Evolutionary conservation across 2,797 vertebrate genomes (phyloP).

Genomic region (Gymnothorax javanicus): DNA sequence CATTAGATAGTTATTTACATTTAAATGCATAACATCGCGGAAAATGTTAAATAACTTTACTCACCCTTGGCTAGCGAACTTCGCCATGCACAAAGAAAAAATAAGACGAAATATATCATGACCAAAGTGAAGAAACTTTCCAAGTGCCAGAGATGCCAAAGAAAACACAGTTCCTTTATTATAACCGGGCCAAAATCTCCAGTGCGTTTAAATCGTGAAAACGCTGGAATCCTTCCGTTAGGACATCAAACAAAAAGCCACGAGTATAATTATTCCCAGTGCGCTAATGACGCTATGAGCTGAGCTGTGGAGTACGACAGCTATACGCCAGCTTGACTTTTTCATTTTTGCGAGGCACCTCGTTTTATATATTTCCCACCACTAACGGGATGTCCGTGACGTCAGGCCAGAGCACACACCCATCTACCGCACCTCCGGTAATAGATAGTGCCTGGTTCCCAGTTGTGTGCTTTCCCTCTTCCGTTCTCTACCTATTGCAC

Average conservation of each 20-base stretch:
- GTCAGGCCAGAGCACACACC: slow-evolving; percentile 57
- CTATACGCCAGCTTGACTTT: slow-evolving; percentile 64
- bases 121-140: slow-evolving; percentile 38
- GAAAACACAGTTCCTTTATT: slow-evolving; percentile 28
- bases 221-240: slow-evolving; percentile 15
- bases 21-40: neutral
- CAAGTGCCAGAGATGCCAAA: slow-evolving; percentile 27
- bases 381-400: slow-evolving; percentile 67
- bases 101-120: slow-evolving; percentile 68
- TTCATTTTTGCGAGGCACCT: slow-evolving; percentile 57
- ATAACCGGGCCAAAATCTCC: slow-evolving; percentile 52
- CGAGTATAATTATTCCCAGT: slow-evolving; percentile 48
- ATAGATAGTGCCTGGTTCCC: neutral
- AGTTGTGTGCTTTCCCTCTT: neutral
- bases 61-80: slow-evolving; percentile 69
- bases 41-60: slow-evolving; percentile 53
- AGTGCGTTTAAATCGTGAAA: slow-evolving; percentile 38
- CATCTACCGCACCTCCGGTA: slow-evolving; percentile 42
- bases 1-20: neutral
- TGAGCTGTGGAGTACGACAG: slow-evolving; percentile 50
- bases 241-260: slow-evolving; percentile 15
- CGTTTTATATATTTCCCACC: slow-evolving; percentile 76
- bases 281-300: slow-evolving; percentile 21
- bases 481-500: neutral
- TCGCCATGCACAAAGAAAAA: slow-evolving; percentile 74